Conservation (phyloP, 2,888 invertebrate species). For the Sarcophaga subvicina region DNA sequence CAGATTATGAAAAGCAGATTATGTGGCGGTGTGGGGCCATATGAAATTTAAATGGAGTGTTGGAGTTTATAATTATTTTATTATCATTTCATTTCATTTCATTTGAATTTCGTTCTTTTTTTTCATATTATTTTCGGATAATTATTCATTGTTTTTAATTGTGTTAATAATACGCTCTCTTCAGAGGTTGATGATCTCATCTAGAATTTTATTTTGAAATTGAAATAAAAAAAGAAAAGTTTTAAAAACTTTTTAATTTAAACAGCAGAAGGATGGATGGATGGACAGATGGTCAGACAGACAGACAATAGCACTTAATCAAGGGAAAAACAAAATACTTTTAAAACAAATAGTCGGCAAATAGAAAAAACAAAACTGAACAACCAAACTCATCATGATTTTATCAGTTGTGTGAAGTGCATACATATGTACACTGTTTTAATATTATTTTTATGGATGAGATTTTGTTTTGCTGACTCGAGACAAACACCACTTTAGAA, state of each 20-base stretch:
- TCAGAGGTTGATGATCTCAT: slow-evolving; percentile 47
- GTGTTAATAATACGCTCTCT: slow-evolving; percentile 1
- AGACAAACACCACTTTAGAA: too few relatives aligned
- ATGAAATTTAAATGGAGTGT: background rate
- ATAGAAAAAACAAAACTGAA: background rate
- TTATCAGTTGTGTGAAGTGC: background rate
- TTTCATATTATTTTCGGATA: slow-evolving; percentile 18
- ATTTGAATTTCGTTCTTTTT: background rate
- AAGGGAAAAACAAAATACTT: background rate
- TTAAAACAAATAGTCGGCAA: background rate
- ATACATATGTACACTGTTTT: too few relatives aligned
- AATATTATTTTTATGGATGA: too few relatives aligned
- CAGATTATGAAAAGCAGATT: background rate
- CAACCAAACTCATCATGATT: background rate
- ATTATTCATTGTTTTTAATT: slow-evolving; percentile 22
- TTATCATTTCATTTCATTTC: too few relatives aligned
- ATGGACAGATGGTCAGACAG: background rate
- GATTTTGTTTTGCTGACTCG: too few relatives aligned
- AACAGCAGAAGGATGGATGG: too few relatives aligned
- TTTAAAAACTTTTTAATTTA: slow-evolving; percentile 6
- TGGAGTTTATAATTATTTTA: too few relatives aligned
- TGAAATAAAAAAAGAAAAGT: background rate
- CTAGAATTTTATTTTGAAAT: slow-evolving; percentile 7
- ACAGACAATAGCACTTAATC: slow-evolving; percentile 31
- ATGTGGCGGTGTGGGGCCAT: background rate